Conservation (phyloP, 2,797 vertebrate species). For the Tangara arthus region DNA sequence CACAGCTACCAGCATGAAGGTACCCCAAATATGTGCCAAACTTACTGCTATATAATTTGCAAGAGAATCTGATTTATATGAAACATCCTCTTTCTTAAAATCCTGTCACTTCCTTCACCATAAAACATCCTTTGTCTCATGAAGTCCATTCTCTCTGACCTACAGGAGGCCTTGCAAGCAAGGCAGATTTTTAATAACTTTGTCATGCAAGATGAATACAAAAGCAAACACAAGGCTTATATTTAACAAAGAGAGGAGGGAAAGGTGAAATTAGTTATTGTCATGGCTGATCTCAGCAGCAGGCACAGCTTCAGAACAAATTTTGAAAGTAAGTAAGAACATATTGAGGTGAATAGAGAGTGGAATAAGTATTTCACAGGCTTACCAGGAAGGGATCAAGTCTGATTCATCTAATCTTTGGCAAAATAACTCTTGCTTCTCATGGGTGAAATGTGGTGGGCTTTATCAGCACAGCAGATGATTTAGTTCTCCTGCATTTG, state of each 20-base stretch:
- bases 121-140: not conserved
- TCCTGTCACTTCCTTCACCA: not conserved
- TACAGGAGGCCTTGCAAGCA: not conserved
- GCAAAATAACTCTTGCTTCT: constrained; percentile 40
- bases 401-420: constrained; percentile 9
- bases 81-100: not conserved
- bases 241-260: not conserved
- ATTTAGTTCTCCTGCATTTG: not conserved
- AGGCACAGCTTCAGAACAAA: not conserved
- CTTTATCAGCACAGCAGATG: not conserved
- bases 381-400: not conserved
- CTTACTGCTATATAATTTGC: not conserved
- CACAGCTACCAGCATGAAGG: not conserved
- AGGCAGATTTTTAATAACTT: not conserved
- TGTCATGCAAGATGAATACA: not conserved
- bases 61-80: not conserved
- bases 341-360: not conserved
- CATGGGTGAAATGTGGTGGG: not conserved
- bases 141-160: not conserved
- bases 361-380: not conserved
- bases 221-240: not conserved
- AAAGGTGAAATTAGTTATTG: not conserved
- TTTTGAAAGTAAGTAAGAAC: not conserved
- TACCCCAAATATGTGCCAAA: not conserved
- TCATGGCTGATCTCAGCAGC: not conserved